phyloP scores from a whole-genome alignment of 2,888 invertebrate species.

The Drosophila seclusa region DNA sequence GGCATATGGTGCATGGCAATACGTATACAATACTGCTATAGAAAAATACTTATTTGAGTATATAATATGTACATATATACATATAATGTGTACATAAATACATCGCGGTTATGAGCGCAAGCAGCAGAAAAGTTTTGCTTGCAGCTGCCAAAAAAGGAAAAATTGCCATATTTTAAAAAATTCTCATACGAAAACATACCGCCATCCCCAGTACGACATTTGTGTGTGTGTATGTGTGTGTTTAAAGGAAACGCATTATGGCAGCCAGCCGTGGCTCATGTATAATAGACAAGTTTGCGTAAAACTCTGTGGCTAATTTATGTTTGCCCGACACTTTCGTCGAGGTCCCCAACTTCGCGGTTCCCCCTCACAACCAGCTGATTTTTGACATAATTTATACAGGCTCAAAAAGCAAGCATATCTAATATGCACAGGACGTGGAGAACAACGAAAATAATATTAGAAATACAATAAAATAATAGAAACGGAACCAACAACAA shows the following conservation, averaged over 20 bases:
- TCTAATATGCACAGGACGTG: conserved; percentile 52
- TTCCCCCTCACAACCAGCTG: conserved; percentile 20
- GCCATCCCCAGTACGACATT: neutral
- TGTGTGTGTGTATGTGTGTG: conserved; percentile 22
- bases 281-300: conserved; percentile 70
- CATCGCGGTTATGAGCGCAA: conserved; percentile 58
- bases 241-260: conserved; percentile 61
- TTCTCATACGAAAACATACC: conserved; percentile 35
- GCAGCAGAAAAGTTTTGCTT: conserved; percentile 55
- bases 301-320: conserved; percentile 69
- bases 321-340: conserved; percentile 64
- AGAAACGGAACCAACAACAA: conserved; percentile 1
- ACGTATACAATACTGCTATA: conserved; percentile 54
- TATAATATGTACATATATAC: conserved; percentile 23
- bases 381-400: conserved; percentile 66
- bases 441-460: conserved; percentile 10
- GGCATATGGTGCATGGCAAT: conserved; percentile 68
- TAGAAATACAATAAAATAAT: conserved; percentile 3
- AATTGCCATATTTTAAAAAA: conserved; percentile 62
- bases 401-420: conserved; percentile 55
- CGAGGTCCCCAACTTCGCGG: conserved; percentile 1
- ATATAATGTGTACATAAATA: conserved; percentile 29
- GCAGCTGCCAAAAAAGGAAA: conserved; percentile 44
- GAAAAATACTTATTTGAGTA: conserved; percentile 27
- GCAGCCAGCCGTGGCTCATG: conserved; percentile 61